Percentiles rank a stretch among this genome's conserved stretches.
phyloP scores from a whole-genome alignment of 2,113 vertebrate genomes.

The Sapajus apella region DNA sequence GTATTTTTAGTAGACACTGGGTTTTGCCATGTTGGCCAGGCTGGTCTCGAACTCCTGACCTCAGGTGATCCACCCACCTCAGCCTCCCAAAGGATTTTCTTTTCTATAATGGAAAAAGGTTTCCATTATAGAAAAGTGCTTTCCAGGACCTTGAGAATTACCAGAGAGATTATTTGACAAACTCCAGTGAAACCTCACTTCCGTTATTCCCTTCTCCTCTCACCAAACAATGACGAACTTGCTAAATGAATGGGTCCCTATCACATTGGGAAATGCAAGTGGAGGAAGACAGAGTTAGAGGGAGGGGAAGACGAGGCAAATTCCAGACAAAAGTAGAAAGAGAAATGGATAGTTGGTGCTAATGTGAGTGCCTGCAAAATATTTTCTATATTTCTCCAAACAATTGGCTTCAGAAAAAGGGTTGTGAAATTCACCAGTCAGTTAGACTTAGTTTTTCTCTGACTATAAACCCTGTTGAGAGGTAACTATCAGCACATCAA shows the following conservation, averaged over 20 bases:
- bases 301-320: background rate
- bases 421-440: constrained; percentile 13
- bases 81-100: too few relatives aligned
- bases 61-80: too few relatives aligned
- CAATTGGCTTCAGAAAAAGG: constrained; percentile 37
- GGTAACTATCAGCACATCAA: background rate
- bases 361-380: constrained; percentile 10
- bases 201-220: background rate
- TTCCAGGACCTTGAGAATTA: constrained; percentile 18
- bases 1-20: too few relatives aligned
- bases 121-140: background rate
- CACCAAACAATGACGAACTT: background rate
- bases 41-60: too few relatives aligned
- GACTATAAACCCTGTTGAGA: background rate
- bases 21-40: too few relatives aligned
- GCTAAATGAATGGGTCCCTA: background rate
- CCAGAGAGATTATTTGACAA: background rate
- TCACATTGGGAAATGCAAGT: constrained; percentile 12
- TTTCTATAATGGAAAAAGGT: background rate
- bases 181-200: constrained; percentile 19
- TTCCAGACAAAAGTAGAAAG: background rate
- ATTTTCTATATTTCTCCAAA: background rate
- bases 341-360: constrained; percentile 4
- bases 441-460: background rate
- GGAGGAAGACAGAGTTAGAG: constrained; percentile 9